phyloP scores from a whole-genome alignment of 2,113 vertebrate genomes.

The Dasypus novemcinctus region DNA sequence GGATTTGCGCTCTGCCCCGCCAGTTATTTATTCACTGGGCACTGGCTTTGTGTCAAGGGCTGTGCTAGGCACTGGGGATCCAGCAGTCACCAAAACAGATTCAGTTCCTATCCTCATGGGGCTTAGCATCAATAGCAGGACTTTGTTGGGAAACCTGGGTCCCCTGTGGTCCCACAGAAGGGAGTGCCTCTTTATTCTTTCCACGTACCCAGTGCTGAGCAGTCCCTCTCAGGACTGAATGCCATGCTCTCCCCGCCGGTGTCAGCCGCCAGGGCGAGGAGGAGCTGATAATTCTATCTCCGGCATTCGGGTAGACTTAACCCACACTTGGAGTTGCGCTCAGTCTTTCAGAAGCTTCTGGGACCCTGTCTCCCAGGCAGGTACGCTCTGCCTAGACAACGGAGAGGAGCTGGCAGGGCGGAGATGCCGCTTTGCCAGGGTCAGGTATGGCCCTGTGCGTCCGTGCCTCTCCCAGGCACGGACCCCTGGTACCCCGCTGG shows the following conservation, averaged over 20 bases:
- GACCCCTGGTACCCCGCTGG: not conserved
- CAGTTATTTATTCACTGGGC: not conserved
- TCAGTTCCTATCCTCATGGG: constrained; percentile 32
- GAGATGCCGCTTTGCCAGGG: not conserved
- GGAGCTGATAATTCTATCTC: not conserved
- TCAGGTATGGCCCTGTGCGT: not conserved
- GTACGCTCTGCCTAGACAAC: not conserved
- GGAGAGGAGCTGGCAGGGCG: not conserved
- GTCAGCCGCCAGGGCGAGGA: not conserved
- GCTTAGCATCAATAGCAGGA: not conserved
- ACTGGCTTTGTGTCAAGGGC: not conserved
- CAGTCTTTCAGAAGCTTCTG: constrained; percentile 4
- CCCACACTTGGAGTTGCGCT: not conserved
- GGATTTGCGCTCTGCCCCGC: too few relatives aligned
- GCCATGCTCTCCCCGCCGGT: not conserved
- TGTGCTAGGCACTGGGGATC: not conserved
- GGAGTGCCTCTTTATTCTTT: not conserved
- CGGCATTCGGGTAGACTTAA: not conserved
- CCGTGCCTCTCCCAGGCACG: not conserved
- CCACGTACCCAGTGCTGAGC: not conserved
- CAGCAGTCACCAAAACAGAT: not conserved
- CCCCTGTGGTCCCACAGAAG: not conserved
- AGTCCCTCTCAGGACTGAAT: not conserved
- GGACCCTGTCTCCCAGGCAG: not conserved
- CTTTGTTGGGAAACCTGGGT: not conserved